phyloP scores from a whole-genome alignment of 2,113 vertebrate species.

The Setophaga coronata region DNA sequence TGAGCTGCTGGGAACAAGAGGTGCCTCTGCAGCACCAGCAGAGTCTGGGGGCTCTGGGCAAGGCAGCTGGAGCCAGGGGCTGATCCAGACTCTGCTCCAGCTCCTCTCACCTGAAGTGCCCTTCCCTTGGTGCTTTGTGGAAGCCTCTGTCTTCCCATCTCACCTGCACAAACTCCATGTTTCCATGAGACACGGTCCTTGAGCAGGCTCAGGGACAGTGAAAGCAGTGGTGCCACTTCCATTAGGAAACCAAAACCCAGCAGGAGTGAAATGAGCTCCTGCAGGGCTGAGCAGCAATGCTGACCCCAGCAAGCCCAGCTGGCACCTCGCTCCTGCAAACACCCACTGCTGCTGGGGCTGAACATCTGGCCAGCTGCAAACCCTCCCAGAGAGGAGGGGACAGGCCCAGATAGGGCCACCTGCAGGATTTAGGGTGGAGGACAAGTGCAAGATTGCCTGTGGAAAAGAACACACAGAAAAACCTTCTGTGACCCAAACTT shows the following conservation, averaged over 20 bases:
- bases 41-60: background rate
- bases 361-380: background rate
- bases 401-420: background rate
- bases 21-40: background rate
- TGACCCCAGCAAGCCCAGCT: background rate
- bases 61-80: background rate
- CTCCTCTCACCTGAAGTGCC: background rate
- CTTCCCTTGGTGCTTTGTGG: background rate
- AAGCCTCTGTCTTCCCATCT: background rate
- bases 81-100: background rate
- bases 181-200: background rate
- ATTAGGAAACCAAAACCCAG: background rate
- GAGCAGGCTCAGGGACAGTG: background rate
- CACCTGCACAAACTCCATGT: background rate
- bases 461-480: background rate
- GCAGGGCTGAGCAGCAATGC: fast-evolving
- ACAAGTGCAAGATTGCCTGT: background rate
- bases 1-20: background rate
- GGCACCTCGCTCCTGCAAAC: background rate
- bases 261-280: background rate
- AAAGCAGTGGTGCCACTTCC: background rate
- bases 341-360: background rate
- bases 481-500: background rate
- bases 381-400: background rate
- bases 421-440: background rate